Evolutionary conservation across 2,113 vertebrate species (phyloP).

Genomic region (Peromyscus californicus): DNA sequence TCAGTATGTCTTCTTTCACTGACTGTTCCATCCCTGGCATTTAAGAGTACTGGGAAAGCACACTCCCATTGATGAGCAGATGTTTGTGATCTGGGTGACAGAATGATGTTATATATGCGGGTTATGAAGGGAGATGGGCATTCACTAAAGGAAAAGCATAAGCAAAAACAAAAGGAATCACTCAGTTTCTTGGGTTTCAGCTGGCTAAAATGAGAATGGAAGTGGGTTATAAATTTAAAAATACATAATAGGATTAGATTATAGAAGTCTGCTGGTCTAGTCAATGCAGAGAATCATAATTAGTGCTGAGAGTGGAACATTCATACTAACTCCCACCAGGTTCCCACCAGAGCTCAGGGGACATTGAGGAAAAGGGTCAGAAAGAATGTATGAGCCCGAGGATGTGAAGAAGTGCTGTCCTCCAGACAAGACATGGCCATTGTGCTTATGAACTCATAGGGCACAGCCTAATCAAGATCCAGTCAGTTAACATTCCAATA

Average conservation of each 20-base stretch:
- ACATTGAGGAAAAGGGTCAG: neutral
- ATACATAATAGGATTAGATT: neutral
- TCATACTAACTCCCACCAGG: neutral
- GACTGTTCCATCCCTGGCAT: neutral
- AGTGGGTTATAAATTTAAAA: neutral
- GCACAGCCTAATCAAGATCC: neutral
- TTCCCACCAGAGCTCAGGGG: neutral
- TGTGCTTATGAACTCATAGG: neutral
- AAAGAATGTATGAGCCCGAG: neutral
- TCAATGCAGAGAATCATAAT: neutral
- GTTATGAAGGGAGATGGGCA: neutral
- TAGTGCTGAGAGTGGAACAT: neutral
- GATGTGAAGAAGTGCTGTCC: neutral
- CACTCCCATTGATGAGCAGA: neutral
- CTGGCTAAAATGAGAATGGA: neutral
- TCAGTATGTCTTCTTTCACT: neutral
- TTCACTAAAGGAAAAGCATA: neutral
- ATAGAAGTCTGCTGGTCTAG: neutral
- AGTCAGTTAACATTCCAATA: neutral
- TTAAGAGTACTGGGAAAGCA: neutral
- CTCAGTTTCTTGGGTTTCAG: neutral
- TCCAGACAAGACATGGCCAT: neutral
- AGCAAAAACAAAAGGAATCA: neutral
- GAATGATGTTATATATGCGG: neutral
- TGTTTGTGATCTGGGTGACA: neutral